Conservation (phyloP, 2,113 vertebrate genomes). For the Bubalus kerabau region DNA sequence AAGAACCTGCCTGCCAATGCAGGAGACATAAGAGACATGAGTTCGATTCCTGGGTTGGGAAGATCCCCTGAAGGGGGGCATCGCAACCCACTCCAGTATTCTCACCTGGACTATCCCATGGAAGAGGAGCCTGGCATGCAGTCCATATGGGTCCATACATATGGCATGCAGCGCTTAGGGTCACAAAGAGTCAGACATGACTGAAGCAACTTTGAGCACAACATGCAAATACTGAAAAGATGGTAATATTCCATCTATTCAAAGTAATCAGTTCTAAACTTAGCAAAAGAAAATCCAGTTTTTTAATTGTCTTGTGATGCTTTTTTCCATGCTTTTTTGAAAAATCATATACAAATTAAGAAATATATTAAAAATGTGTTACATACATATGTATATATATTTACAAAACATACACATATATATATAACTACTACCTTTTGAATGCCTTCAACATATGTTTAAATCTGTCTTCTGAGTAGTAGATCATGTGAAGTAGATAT, state of each 20-base stretch:
- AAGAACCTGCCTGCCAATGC: not conserved
- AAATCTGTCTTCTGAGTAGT: not conserved
- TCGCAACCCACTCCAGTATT: not conserved
- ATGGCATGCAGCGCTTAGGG: not conserved
- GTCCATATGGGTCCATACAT: not conserved
- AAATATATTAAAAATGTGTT: not conserved
- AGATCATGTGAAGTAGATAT: not conserved
- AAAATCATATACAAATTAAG: not conserved
- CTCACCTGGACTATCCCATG: not conserved
- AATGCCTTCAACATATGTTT: not conserved
- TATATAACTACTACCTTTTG: not conserved
- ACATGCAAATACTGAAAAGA: not conserved
- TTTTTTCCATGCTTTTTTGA: not conserved
- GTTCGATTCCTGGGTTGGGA: not conserved
- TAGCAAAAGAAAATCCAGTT: not conserved
- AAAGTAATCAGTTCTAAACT: not conserved
- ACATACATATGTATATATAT: fast-evolving
- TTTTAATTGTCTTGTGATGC: not conserved
- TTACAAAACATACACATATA: not conserved
- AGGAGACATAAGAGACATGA: not conserved
- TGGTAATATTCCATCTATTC: not conserved
- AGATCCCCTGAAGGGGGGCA: not conserved
- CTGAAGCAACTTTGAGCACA: not conserved
- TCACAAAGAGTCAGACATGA: not conserved
- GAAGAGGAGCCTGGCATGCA: not conserved